These are phyloP conservation scores for Cerastis rubricosa DNA, from an alignment of 2,888 invertebrate genomes.

Conservation along the genomic window DNA sequence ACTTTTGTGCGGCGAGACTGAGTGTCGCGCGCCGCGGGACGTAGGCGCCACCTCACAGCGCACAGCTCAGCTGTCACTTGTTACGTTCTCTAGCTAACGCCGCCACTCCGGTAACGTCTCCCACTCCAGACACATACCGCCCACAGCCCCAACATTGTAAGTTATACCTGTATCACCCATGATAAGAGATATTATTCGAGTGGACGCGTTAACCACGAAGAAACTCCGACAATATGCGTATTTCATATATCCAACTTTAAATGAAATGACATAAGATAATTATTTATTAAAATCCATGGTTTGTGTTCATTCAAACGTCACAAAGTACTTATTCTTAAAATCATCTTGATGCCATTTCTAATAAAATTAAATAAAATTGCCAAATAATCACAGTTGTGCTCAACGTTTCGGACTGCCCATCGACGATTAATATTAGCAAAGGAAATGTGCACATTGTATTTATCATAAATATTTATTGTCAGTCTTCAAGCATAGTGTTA, in stretches of 20 bases:
- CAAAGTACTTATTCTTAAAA: constrained; percentile 79
- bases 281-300: constrained; percentile 72
- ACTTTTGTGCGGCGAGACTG: constrained; percentile 97
- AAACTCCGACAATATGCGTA: constrained; percentile 83
- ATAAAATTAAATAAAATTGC: constrained; percentile 73
- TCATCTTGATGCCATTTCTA: constrained; percentile 68
- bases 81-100: constrained; percentile 55
- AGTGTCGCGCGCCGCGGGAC: constrained; percentile 88
- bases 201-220: constrained; percentile 73
- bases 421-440: constrained; percentile 68
- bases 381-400: constrained; percentile 83
- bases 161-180: constrained; percentile 43
- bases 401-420: constrained; percentile 76
- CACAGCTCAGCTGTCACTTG: constrained; percentile 42
- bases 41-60: constrained; percentile 71
- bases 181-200: constrained; percentile 70
- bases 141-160: constrained; percentile 55
- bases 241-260: constrained; percentile 76
- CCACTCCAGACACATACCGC: constrained; percentile 57
- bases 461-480: constrained; percentile 81
- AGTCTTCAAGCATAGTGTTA: constrained; percentile 83
- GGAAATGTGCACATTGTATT: constrained; percentile 87
- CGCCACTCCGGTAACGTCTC: constrained; percentile 66
- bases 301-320: constrained; percentile 76
- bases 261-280: constrained; percentile 70